Evolutionary conservation across 2,797 vertebrate species (phyloP), one percentile per base, ranked within the genome.

Genomic region (Crypturellus tataupa): DNA sequence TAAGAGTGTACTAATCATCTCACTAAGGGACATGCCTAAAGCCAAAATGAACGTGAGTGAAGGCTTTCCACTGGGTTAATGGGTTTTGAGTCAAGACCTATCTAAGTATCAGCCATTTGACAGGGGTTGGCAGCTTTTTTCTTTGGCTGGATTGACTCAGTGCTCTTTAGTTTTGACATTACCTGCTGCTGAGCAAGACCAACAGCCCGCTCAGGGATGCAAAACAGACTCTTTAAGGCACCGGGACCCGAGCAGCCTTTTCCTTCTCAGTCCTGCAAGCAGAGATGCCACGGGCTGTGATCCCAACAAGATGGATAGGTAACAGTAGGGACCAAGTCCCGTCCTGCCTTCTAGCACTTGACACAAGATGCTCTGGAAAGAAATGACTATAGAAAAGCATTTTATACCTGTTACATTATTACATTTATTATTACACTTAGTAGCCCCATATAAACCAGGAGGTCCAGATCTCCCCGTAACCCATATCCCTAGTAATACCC

Each of bases 101-200:
- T 1, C 2, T 0, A 3, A 35, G 25, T 65, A 65, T 35, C 73
- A 76, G 77, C 51, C 89, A 79, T 15, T 42, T 83, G 46, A 63
- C 0, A 2, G 5, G n/a, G 39, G 85, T 70, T 29, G 6, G 6
- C 67, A 85, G 4, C 0, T 1, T 1, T 72, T 94, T 64, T 82
- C 39, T 89, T 92, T 76, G 51, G 47, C 53, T 46, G 80, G 80
- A 77, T 33, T 89, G 73, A 92, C 63, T 76, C 55, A 24, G 46
- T 39, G 35, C n/a, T 72, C 33, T 76, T 40, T 20, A 27, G 24
- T 25, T 39, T 82, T 85, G 12, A 53, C 20, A 68, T 65, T 27
- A 92, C 40, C 78, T 55, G 64, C 69, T 77, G 46, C 77, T 92
- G 67, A 93, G 68, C 84, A 20, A 59, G 53, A 81, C 29, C 96